Conservation (phyloP, 2,888 invertebrate species). For the Pocota personata region DNA sequence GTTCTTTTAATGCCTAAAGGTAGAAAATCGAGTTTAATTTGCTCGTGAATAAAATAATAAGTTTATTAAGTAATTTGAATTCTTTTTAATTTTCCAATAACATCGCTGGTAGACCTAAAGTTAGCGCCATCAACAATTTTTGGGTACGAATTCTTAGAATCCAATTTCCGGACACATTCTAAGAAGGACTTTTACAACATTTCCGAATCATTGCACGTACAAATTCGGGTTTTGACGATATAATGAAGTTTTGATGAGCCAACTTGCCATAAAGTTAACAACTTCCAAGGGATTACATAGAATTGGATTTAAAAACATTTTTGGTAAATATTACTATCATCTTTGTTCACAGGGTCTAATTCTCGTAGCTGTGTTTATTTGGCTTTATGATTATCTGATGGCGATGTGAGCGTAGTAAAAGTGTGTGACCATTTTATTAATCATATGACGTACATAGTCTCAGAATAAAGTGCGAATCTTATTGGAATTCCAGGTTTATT, state of each 20-base stretch:
- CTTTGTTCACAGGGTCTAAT: background rate
- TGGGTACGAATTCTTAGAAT: background rate
- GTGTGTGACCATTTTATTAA: background rate
- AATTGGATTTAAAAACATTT: background rate
- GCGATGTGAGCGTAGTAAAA: background rate
- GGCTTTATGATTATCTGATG: background rate
- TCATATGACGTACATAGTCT: background rate
- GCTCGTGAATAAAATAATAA: slow-evolving; percentile 12
- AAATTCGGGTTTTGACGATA: background rate
- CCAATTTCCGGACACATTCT: background rate
- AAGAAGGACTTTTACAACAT: background rate
- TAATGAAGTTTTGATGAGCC: slow-evolving; percentile 21
- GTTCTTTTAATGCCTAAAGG: no score
- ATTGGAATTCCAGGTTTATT: background rate
- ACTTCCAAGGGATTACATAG: background rate
- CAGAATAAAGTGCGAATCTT: background rate
- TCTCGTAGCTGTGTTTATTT: background rate
- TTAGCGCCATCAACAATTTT: background rate
- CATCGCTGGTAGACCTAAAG: background rate
- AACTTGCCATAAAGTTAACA: slow-evolving; percentile 2
- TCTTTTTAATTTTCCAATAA: background rate
- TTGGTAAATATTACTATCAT: background rate
- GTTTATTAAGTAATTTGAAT: background rate
- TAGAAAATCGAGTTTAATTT: no score
- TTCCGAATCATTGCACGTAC: slow-evolving; percentile 2